phyloP scores from a whole-genome alignment of 2,797 vertebrate genomes.

The Xerus rutilus region DNA sequence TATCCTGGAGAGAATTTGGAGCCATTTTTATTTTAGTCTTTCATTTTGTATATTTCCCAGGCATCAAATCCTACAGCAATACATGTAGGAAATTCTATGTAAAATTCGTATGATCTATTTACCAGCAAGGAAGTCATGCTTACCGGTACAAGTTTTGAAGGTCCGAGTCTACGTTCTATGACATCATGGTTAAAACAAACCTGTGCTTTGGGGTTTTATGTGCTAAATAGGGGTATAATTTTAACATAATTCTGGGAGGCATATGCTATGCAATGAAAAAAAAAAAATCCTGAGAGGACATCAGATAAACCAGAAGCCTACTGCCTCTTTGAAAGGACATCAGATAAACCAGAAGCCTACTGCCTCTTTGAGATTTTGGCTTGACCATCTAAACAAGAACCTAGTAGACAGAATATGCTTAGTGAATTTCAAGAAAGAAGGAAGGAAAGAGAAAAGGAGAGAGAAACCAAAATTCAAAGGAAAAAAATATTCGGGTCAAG shows the following conservation, averaged over 20 bases:
- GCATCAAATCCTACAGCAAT: conserved; percentile 48
- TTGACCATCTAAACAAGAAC: not conserved
- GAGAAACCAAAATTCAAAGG: not conserved
- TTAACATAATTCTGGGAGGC: conserved; percentile 9
- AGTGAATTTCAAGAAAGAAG: not conserved
- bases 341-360: not conserved
- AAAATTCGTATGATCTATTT: conserved; percentile 20
- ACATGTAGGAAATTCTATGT: conserved; percentile 2
- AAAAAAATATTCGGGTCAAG: not conserved
- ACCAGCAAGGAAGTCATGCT: not conserved
- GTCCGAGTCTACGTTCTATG: not conserved
- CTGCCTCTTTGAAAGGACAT: not conserved
- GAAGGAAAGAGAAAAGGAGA: not conserved
- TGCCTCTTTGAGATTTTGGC: conserved; percentile 14
- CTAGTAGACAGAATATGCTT: not conserved
- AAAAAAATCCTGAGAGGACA: not conserved
- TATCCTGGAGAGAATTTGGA: conserved; percentile 61
- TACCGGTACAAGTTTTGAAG: not conserved
- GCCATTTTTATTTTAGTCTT: conserved; percentile 61
- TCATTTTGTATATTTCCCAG: conserved; percentile 48
- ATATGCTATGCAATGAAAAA: not conserved
- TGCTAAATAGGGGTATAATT: not conserved
- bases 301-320: not conserved
- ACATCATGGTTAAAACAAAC: not conserved
- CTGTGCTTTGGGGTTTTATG: not conserved